Percentiles rank a stretch among this genome's conserved stretches.
Evolutionary conservation across 2,797 vertebrate species (phyloP).

Genomic region (Agapornis canus): DNA sequence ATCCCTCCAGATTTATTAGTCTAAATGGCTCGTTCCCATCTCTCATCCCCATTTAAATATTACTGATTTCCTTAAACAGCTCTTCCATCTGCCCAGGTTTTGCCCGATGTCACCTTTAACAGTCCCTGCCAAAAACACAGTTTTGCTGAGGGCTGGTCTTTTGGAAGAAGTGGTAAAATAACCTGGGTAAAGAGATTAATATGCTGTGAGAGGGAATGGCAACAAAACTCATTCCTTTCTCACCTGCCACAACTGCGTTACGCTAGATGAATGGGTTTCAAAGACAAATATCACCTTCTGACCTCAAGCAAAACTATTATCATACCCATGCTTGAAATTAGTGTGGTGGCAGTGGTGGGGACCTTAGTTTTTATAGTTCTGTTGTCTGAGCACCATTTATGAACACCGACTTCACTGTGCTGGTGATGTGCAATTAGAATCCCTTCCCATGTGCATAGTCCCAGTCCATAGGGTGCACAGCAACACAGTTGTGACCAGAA

Average conservation of each 20-base stretch:
- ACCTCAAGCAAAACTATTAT: neutral
- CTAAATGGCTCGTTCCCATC: constrained; percentile 60
- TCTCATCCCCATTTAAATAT: constrained; percentile 61
- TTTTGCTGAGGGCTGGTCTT: neutral
- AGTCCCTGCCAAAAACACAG: constrained; percentile 34
- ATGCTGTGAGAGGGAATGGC: neutral
- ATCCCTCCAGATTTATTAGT: constrained; percentile 78
- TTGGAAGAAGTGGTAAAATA: neutral
- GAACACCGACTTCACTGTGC: neutral
- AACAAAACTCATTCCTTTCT: neutral
- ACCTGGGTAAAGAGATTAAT: constrained; percentile 22
- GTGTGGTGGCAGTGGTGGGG: neutral
- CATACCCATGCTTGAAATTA: neutral
- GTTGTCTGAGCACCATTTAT: neutral
- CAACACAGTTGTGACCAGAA: neutral
- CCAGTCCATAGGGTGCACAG: fast-evolving
- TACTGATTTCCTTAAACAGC: constrained; percentile 61
- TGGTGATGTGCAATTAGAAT: neutral
- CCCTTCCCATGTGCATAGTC: fast-evolving
- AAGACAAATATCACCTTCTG: neutral
- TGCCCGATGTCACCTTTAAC: constrained; percentile 49
- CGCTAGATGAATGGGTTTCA: neutral
- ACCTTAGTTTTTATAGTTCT: neutral
- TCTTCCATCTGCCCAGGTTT: constrained; percentile 61
- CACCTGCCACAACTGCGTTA: neutral